Base-by-base conservation (phyloP, 2,888 invertebrate species). In the Pollenia amentaria region DNA sequence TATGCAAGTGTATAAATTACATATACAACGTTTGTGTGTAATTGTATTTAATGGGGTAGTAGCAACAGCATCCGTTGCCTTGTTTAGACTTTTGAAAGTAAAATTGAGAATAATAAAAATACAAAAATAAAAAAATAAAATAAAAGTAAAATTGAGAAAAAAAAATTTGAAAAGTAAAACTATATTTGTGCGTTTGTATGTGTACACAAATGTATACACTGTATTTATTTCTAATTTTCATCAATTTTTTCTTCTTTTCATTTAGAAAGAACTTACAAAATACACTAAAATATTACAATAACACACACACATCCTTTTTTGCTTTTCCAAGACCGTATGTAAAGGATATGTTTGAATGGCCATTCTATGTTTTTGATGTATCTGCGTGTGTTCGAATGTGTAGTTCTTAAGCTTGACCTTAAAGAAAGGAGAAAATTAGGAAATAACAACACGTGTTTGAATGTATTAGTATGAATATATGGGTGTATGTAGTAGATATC, bases 371-470 rank as follows among this genome's bases (percentile, higher is more conserved):
- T 6, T 8, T 7, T 44, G 42, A 46, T 11, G 46, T 42, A 14
- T 62, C 40, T 38, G 38, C 16, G 12, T 44, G 44, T 44, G 4
- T 38, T 14, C 64, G 53, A 21, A 65, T 53, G 67, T 67, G n/a
- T 46, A 90, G 51, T 60, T 70, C 70, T 55, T 57, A 70, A 67
- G 67, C 76, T 76, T 72, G 70, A 69, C 80, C 80, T 70, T 72
- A 62, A 81, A 64, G 57, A 21, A 67, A 67, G 29, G 55, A 57
- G 65, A 55, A 42, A 55, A 60, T 75, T 51, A 76, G 53, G 38
- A 64, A 76, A 75, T 29, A 65, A 67, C n/a, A 55, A 38, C 60
- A 69, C 51, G 46, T 75, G 77, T 83, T 64, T 77, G 55, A n/a
- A 48, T 67, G 57, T 65, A 6, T 38, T 73, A 16, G 18, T 18